Base-by-base conservation (phyloP, 1,140 invertebrate genomes). In the Agraylea sexmaculata region DNA sequence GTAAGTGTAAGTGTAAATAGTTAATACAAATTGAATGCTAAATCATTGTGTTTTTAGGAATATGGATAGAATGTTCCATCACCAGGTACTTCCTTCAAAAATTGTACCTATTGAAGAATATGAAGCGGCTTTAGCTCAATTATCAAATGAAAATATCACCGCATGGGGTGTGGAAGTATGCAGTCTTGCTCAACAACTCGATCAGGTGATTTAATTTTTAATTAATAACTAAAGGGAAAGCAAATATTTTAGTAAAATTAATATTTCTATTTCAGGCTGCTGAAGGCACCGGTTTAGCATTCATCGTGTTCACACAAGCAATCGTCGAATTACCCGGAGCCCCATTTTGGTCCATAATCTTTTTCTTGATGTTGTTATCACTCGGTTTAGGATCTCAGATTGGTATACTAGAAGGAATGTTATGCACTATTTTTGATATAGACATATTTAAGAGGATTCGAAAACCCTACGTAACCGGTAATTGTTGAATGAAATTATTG, bases 361-460 rank as follows among this genome's bases (percentile, higher is more conserved):
- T 93, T 73, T 93, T 93, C 68, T 63, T 89, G 51, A 93, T 93
- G 89, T 65, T 94, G 31, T 64, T 93, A 7, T 85, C 86, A 1
- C 69, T 93, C 16, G 89, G 89, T 3, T 64, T 93, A 8, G 89
- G 88, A 25, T 91, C 87, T 17, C 86, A 93, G 66, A 91, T 92
- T 56, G 87, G 87, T 34, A 87, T 90, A 47, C 71, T 92, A 48
- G 87, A 91, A 64, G 89, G 90, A 16, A 90, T 94, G 74, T 73
- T 93, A 16, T 90, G 87, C 56, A 91, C 87, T 18, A 78, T 94
- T 30, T 91, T 93, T 54, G 89, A 94, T 56, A 85, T 91, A 33
- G 82, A 92, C 51, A 76, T 91, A 53, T 83, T 92, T 51, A 87
- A 86, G 53, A 70, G 83, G 52, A 73, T 92, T 51, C 79, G 80